Evolutionary conservation across 2,113 vertebrate genomes (phyloP).

Genomic region (Dromaius novaehollandiae): DNA sequence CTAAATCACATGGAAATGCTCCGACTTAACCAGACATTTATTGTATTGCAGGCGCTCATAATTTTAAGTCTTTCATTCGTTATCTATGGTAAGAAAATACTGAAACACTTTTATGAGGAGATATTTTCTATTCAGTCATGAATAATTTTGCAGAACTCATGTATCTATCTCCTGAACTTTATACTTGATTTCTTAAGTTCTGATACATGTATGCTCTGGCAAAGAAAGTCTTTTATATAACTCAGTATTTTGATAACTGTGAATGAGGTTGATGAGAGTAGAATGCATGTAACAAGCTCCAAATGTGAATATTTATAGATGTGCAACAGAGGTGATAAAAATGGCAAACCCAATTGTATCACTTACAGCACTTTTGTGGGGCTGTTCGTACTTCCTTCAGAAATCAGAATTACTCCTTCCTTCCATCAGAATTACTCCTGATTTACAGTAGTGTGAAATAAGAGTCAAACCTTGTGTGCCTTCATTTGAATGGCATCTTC

Average conservation of each 20-base stretch:
- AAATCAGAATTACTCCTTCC: background rate
- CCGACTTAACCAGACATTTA: background rate
- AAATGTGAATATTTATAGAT: background rate
- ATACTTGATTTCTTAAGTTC: background rate
- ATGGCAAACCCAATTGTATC: background rate
- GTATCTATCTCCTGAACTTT: background rate
- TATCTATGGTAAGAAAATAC: background rate
- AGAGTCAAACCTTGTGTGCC: background rate
- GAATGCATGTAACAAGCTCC: background rate
- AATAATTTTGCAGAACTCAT: background rate
- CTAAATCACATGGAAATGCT: background rate
- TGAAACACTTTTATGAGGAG: background rate
- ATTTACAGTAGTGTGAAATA: background rate
- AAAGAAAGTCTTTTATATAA: background rate
- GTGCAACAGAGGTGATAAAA: background rate
- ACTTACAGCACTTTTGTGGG: background rate
- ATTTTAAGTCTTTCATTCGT: background rate
- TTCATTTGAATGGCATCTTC: background rate
- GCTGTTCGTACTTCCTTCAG: fast-evolving
- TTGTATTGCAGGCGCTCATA: background rate
- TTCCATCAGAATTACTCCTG: background rate
- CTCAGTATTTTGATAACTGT: background rate
- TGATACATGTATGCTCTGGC: background rate
- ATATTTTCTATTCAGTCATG: background rate
- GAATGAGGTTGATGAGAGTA: background rate